phyloP scores from a whole-genome alignment of 1,140 invertebrate species.

The Mizuhopecten yessoensis region DNA sequence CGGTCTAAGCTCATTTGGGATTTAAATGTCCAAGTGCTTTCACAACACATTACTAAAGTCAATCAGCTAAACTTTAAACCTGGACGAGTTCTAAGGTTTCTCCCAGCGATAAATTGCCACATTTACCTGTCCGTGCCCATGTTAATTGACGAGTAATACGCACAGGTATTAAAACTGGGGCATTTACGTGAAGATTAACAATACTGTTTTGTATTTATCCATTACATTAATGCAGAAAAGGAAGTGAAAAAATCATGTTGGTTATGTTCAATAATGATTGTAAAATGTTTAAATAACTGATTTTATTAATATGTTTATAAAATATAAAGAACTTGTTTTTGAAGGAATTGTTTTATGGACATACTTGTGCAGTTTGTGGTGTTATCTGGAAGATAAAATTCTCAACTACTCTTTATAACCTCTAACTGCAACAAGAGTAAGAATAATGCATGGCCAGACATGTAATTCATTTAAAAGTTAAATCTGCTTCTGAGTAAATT shows the following conservation, averaged over 20 bases:
- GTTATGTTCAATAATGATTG: not conserved
- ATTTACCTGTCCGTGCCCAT: not conserved
- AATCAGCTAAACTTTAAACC: constrained; percentile 18
- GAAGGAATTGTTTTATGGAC: too few species aligned
- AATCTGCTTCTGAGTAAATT: too few species aligned
- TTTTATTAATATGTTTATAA: not conserved
- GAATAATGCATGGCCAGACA: too few species aligned
- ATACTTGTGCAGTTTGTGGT: too few species aligned
- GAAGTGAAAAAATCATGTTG: not conserved
- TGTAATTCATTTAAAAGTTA: too few species aligned
- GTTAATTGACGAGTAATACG: not conserved
- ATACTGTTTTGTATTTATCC: not conserved
- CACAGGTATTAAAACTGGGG: not conserved
- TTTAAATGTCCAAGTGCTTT: constrained; percentile 35
- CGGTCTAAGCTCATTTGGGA: constrained; percentile 4
- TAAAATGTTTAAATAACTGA: not conserved
- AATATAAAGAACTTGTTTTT: too few species aligned
- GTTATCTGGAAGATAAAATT: too few species aligned
- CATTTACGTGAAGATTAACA: not conserved
- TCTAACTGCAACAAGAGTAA: too few species aligned
- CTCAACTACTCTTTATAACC: too few species aligned
- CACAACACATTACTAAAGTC: constrained; percentile 27
- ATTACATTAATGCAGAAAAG: not conserved
- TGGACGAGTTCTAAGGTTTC: not conserved
- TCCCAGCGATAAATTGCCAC: constrained; percentile 1